These are phyloP conservation scores for Paradoxurus hermaphroditus DNA, from an alignment of 2,113 vertebrate genomes.

Conservation along the genomic window DNA sequence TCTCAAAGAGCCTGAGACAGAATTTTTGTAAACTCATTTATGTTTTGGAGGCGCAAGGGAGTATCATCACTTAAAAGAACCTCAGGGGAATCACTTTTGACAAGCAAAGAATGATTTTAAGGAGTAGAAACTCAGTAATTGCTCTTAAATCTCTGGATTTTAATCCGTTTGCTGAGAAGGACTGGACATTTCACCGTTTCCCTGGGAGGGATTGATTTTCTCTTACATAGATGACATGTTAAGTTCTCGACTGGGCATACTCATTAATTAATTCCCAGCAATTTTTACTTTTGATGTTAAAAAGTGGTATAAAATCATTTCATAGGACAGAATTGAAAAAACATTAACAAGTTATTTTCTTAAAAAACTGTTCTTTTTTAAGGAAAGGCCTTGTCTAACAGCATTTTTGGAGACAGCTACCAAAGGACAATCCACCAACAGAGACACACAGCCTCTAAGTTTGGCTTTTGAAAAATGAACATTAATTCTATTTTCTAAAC, in stretches of 20 bases:
- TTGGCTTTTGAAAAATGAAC: constrained; percentile 60
- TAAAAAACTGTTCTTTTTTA: background rate
- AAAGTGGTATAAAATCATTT: background rate
- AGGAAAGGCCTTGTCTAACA: background rate
- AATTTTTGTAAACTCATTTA: background rate
- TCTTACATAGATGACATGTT: background rate
- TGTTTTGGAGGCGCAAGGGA: constrained; percentile 6
- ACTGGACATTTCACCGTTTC: background rate
- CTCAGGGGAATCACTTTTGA: background rate
- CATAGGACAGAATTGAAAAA: constrained; percentile 1
- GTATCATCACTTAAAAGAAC: background rate
- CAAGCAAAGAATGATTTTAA: background rate
- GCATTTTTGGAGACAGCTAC: background rate
- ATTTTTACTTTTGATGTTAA: background rate
- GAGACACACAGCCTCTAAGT: background rate
- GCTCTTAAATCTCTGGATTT: constrained; percentile 1
- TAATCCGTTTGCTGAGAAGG: background rate
- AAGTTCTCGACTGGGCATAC: background rate
- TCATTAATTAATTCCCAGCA: constrained; percentile 23
- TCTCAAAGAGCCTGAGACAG: background rate
- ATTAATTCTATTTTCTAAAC: constrained; percentile 60
- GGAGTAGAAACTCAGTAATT: background rate
- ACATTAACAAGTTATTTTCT: constrained; percentile 6
- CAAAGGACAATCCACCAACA: constrained; percentile 11
- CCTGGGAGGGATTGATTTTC: background rate